Conservation (phyloP, 2,797 vertebrate genomes). For the Balearica regulorum region DNA sequence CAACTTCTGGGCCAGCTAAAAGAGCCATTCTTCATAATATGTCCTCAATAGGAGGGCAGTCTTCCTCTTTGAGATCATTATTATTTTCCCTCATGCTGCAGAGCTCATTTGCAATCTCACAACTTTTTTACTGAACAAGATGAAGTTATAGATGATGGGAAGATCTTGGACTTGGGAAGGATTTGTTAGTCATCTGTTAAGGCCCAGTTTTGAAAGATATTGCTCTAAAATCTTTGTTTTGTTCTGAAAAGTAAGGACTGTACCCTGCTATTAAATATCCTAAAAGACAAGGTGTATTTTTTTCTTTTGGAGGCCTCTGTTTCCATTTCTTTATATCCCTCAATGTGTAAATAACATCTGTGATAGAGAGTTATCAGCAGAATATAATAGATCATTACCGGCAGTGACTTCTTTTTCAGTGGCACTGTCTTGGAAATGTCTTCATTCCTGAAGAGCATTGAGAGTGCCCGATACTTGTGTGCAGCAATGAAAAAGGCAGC, state of each 20-base stretch:
- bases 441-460: neutral
- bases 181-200: neutral
- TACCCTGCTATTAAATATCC: neutral
- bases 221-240: neutral
- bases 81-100: neutral
- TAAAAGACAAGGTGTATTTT: neutral
- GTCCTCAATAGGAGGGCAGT: neutral
- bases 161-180: neutral
- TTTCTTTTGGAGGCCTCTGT: neutral
- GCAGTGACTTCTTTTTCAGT: neutral
- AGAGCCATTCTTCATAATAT: neutral
- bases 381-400: neutral
- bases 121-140: neutral
- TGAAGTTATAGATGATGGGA: neutral
- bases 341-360: neutral
- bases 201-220: neutral
- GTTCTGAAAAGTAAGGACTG: neutral
- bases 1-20: neutral
- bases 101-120: neutral
- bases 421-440: neutral
- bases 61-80: neutral
- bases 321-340: neutral
- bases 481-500: neutral
- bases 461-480: neutral
- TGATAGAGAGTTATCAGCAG: neutral